A percentile compares a stretch with the other conserved stretches of the same genome.
Evolutionary conservation across 2,888 invertebrate genomes (phyloP).

Genomic region (Allophyes oxyacanthae): DNA sequence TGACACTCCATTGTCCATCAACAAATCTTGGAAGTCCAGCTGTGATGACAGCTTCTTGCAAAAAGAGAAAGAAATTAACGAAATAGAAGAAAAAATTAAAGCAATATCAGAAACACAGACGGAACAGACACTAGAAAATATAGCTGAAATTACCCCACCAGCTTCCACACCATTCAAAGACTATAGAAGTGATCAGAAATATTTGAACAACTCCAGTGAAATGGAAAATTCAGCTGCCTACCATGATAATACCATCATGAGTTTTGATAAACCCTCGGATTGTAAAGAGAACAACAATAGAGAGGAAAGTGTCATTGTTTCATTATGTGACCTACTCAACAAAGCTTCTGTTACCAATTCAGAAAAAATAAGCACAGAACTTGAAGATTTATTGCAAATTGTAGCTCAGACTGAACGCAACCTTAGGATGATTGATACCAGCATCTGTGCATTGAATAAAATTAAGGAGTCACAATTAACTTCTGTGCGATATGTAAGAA

Average conservation of each 20-base stretch:
- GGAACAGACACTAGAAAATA: slow-evolving; percentile 69
- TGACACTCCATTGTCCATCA: slow-evolving; percentile 74
- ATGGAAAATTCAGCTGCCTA: slow-evolving; percentile 65
- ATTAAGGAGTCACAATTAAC: slow-evolving; percentile 72
- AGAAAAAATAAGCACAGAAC: slow-evolving; percentile 62
- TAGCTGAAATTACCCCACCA: slow-evolving; percentile 73
- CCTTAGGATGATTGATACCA: slow-evolving; percentile 72
- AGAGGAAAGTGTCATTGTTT: slow-evolving; percentile 80
- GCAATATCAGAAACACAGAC: slow-evolving; percentile 62
- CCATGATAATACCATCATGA: slow-evolving; percentile 78
- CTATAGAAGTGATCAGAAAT: slow-evolving; percentile 76
- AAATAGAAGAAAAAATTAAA: slow-evolving; percentile 67
- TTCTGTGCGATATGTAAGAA: slow-evolving; percentile 69
- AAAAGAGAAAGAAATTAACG: slow-evolving; percentile 78
- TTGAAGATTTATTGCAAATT: slow-evolving; percentile 70
- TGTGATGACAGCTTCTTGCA: slow-evolving; percentile 80
- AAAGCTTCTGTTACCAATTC: slow-evolving; percentile 72
- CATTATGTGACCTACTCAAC: slow-evolving; percentile 77
- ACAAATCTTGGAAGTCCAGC: slow-evolving; percentile 77
- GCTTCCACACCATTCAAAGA: slow-evolving; percentile 81
- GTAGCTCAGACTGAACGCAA: slow-evolving; percentile 69
- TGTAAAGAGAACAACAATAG: slow-evolving; percentile 62
- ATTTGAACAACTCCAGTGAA: slow-evolving; percentile 72
- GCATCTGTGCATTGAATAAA: slow-evolving; percentile 65
- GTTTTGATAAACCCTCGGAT: slow-evolving; percentile 69